Evolutionary conservation across 2,888 invertebrate genomes (phyloP).

Genomic region (Parthenolecanium corni): DNA sequence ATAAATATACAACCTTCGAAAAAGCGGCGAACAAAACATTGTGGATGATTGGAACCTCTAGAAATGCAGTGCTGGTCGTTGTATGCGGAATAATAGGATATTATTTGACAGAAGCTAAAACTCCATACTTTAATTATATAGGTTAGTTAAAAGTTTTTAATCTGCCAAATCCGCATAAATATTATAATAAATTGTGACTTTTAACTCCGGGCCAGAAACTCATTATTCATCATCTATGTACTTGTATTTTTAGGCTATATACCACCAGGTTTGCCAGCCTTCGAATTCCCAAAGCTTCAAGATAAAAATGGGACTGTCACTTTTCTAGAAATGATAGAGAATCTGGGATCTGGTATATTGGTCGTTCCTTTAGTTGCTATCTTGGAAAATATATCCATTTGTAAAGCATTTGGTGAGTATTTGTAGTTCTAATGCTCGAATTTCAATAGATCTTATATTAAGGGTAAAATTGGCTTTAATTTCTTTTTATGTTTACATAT

Average conservation of each 20-base stretch:
- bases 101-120: slow-evolving; percentile 30
- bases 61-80: slow-evolving; percentile 75
- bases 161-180: background rate
- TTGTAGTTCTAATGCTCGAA: background rate
- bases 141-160: slow-evolving; percentile 44
- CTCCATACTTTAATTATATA: slow-evolving; percentile 53
- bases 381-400: slow-evolving; percentile 84
- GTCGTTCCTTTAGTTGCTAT: slow-evolving; percentile 78
- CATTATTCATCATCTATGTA: too few relatives aligned
- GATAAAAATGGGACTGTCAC: slow-evolving; percentile 47
- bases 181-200: background rate
- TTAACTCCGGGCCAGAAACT: background rate
- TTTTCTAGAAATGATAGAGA: slow-evolving; percentile 61
- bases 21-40: slow-evolving; percentile 51
- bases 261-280: slow-evolving; percentile 59
- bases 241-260: slow-evolving; percentile 46
- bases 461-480: background rate
- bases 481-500: background rate
- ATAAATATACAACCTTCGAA: slow-evolving; percentile 46
- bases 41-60: slow-evolving; percentile 66
- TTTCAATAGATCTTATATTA: background rate
- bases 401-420: slow-evolving; percentile 70
- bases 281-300: slow-evolving; percentile 56
- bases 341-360: slow-evolving; percentile 70
- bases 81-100: slow-evolving; percentile 58